phyloP scores from a whole-genome alignment of 2,888 invertebrate species.

The Andricus quercusramuli region DNA sequence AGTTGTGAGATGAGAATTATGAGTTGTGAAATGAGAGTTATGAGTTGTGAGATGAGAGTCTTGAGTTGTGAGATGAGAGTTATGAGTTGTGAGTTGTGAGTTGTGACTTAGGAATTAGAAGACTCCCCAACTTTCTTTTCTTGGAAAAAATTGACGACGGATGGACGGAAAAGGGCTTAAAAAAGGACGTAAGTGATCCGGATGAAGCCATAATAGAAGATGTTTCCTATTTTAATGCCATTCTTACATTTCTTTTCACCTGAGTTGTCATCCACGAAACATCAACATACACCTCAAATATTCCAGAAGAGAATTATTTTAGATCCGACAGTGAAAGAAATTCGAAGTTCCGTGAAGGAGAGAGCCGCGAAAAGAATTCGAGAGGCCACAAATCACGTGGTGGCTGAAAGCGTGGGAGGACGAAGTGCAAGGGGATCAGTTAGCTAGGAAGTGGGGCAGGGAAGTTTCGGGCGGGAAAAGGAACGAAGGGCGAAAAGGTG shows the following conservation, averaged over 20 bases:
- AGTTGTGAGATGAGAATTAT: no score
- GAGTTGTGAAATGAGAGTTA: no score
- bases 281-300: background rate
- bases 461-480: conserved; percentile 57
- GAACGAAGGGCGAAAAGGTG: conserved; percentile 58
- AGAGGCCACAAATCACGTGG: conserved; percentile 73
- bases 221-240: no score
- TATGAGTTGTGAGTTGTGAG: no score
- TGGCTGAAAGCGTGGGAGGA: conserved; percentile 50
- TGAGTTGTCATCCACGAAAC: background rate
- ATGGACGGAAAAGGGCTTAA: no score
- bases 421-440: conserved; percentile 40
- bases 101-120: no score
- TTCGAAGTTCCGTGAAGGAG: conserved; percentile 52
- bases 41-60: no score
- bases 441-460: conserved; percentile 44
- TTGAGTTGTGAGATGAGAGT: no score
- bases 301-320: background rate
- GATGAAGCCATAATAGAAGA: no score
- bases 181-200: no score
- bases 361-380: conserved; percentile 69
- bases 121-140: no score
- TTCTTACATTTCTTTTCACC: background rate
- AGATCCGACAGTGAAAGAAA: conserved; percentile 39
- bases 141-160: no score